Base-by-base conservation (phyloP, 2,888 invertebrate genomes). In the Synergus gifuensis region DNA sequence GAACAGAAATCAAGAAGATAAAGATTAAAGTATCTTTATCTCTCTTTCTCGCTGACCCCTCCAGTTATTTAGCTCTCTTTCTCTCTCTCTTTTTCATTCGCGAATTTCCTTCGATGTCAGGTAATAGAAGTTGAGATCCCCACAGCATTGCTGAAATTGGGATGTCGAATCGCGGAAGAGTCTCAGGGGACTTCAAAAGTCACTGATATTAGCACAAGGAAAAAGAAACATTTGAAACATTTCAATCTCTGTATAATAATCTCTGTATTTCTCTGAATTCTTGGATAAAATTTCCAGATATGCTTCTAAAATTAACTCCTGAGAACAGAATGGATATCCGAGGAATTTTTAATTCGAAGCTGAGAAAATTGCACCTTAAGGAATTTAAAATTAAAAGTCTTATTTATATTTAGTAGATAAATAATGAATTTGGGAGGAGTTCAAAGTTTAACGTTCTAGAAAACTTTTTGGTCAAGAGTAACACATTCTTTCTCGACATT, bases 1-100 rank as follows among this genome's bases (percentile, higher is more conserved):
- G 84, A 78, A 82, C 78, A 78, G 79, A 77, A 77, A 82, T 83
- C 81, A 73, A 49, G 54, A 73, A 73, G 73, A 73, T 73, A 73
- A 73, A 73, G 73, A 73, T 73, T 73, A 54, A 73, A 73, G 73
- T 73, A 73, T 73, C 73, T 28, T 14, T 42, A 54, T 28, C 54
- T 54, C 46, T 73, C 54, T 73, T 54, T 11, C 49, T 36, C 40
- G 4, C 3, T 36, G n/a, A 54, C n/a, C n/a, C 28, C n/a, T 18
- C 4, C n/a, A 28, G 73, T 54, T 54, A 73, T 73, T 73, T 18
- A 73, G 36, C 16, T 54, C 46, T 69, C n/a, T 11, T 7, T 11
- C 44, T 11, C 2, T 44, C 8, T 69, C 46, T 69, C 22, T 54
- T 54, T 73, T 73, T 73, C 22, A 73, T 73, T 69, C 18, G 54